Evolutionary conservation across 2,888 invertebrate genomes (phyloP).

Genomic region (Brachypterus glaber): DNA sequence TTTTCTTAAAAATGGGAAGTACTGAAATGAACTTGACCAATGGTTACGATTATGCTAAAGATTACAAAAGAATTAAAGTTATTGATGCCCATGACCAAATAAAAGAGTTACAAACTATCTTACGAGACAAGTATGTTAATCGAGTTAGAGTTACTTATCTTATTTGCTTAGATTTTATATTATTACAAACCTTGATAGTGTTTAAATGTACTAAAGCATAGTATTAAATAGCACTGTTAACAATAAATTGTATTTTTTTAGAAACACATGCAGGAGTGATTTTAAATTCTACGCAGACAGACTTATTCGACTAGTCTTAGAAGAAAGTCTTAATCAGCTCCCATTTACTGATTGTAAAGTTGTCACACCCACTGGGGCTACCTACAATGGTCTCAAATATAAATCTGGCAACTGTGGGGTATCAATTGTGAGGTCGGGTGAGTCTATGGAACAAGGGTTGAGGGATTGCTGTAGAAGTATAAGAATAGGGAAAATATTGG

Average conservation of each 20-base stretch:
- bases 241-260: conserved; percentile 42
- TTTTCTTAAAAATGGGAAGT: conserved; percentile 41
- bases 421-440: conserved; percentile 83
- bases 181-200: no score
- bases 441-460: conserved; percentile 52
- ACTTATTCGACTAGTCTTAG: conserved; percentile 92
- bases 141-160: not conserved
- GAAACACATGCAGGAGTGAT: conserved; percentile 86
- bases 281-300: conserved; percentile 99
- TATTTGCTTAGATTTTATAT: no score
- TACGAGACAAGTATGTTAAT: conserved; percentile 68
- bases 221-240: conserved; percentile 3
- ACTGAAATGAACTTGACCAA: conserved; percentile 33
- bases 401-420: conserved; percentile 92
- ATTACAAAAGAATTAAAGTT: conserved; percentile 60
- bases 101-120: conserved; percentile 75
- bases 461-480: conserved; percentile 97
- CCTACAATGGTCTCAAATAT: conserved; percentile 88
- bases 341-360: conserved; percentile 88
- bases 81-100: conserved; percentile 69
- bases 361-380: conserved; percentile 84
- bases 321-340: conserved; percentile 93
- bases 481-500: conserved; percentile 94
- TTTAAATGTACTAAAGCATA: not conserved
- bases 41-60: conserved; percentile 33